Evolutionary conservation across 2,888 invertebrate species (phyloP), one percentile per base, ranked within the genome.

Genomic region (Phalera bucephala): DNA sequence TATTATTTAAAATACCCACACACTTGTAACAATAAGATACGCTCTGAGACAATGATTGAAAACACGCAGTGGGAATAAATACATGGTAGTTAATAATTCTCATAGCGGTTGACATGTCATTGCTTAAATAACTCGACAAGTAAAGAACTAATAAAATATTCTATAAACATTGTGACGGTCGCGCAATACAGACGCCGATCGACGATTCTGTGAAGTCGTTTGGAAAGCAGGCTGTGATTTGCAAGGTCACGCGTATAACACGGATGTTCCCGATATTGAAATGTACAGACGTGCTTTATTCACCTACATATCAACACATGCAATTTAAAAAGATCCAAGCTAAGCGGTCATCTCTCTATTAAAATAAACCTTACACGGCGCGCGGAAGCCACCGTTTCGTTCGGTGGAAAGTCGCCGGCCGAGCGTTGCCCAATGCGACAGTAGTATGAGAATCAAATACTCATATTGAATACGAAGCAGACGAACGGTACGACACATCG

Each of bases 241-340:
- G 88, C 89, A 89, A 89, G 89, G 89, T 89, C 89, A 88, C 87
- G 84, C 83, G 85, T 81, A 88, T 88, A 87, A 88, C 88, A 88
- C 89, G 89, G 89, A 89, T 89, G 88, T 89, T 87, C 87, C 84
- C 87, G 86, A 88, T 88, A 88, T 89, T 88, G 86, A 83, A 88
- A 88, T 88, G 87, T 85, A 86, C 79, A 87, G 83, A 84, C 88
- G 81, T 88, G 86, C 86, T 88, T 88, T 88, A 88, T 87, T 88
- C 87, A 88, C 88, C 89, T 85, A 88, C 87, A 85, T 88, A 87
- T 87, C 79, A 82, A 76, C 79, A 79, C 73, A 76, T 78, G 77
- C 77, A 78, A 79, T 80, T 84, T 82, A 72, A 86, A 86, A 86
- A 81, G 81, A 83, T 79, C 76, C 65, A 72, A 80, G 80, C 72